phyloP scores from a whole-genome alignment of 1,140 invertebrate species.

The Eriosoma lanigerum region DNA sequence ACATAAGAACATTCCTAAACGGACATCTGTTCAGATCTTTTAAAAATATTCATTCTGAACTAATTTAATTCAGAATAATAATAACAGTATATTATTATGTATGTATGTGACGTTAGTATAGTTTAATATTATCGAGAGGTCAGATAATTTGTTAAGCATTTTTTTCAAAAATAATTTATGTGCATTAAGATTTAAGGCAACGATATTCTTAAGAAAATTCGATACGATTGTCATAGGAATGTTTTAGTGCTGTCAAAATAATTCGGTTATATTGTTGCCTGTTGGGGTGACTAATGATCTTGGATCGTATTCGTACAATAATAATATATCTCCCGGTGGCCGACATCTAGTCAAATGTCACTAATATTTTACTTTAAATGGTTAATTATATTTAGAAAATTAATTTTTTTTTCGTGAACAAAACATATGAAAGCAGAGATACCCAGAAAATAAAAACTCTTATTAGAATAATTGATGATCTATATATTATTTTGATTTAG shows the following conservation, averaged over 20 bases:
- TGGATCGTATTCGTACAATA: not conserved
- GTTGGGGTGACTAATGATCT: slow-evolving; percentile 32
- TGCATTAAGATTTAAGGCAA: not conserved
- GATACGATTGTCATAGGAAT: slow-evolving; percentile 35
- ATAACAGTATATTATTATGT: not conserved
- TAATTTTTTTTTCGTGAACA: no score
- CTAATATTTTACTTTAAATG: no score
- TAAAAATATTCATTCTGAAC: slow-evolving; percentile 18
- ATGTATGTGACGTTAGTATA: not conserved
- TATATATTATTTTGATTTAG: no score
- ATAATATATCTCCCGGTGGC: not conserved
- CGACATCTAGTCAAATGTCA: not conserved
- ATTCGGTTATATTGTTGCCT: not conserved
- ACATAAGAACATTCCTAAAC: slow-evolving; percentile 18
- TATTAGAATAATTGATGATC: no score
- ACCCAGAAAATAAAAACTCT: no score
- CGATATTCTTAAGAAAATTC: not conserved
- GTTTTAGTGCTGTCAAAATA: slow-evolving; percentile 35
- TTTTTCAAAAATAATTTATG: slow-evolving; percentile 37
- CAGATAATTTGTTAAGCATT: slow-evolving; percentile 18
- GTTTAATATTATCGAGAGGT: slow-evolving; percentile 37
- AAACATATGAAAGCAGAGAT: no score
- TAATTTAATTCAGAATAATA: not conserved
- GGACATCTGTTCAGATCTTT: slow-evolving; percentile 25
- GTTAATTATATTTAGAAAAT: no score